Evolutionary conservation across 1,140 invertebrate genomes (phyloP), one percentile per base, ranked within the genome.

Genomic region (Nasonia vitripennis): DNA sequence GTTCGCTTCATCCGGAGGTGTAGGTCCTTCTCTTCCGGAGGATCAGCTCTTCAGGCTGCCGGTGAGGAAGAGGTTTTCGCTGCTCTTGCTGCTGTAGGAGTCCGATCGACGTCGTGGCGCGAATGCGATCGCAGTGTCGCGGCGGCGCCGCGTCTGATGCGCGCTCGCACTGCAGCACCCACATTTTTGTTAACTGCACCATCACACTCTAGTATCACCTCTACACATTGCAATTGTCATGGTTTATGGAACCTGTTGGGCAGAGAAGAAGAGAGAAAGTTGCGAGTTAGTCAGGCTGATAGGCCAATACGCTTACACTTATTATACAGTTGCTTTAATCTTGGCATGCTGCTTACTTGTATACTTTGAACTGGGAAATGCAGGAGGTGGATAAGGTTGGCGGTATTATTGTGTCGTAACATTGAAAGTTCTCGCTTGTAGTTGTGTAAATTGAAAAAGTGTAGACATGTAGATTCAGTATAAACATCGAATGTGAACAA

Each of bases 221-320:
- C 90, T 92, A 91, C 93, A 94, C 95, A 94, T 95, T 95, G 94
- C 94, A 95, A 95, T 95, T 95, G 95, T 96, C 95, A 96, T 95
- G 95, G 95, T 95, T 95, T 96, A 94, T 96, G 95, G 94, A 95
- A 96, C 94, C 95, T 96, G 93, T 87, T 94, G 87, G 87, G 85
- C 1, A 78, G 45, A 87, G 14, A 77, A 79, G 68, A 71, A 79
- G 68, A 71, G 27, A 71, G 17, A 31, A 11, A 34, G 14, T 12
- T 31, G 68, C 23, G 68, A 71, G 23, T 71, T 71, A 71, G 31
- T 31, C 20, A 17, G 55, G 20, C 55, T n/a, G 55, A 62, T 62
- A 2, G 17, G 6, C 6, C 17, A 62, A 62, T 62, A 6, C 5
- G 55, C 55, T 62, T n/a, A 62, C 55, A 62, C 55, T n/a, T 62